phyloP scores from a whole-genome alignment of 2,888 invertebrate genomes.

The Drosophila buzzatii region DNA sequence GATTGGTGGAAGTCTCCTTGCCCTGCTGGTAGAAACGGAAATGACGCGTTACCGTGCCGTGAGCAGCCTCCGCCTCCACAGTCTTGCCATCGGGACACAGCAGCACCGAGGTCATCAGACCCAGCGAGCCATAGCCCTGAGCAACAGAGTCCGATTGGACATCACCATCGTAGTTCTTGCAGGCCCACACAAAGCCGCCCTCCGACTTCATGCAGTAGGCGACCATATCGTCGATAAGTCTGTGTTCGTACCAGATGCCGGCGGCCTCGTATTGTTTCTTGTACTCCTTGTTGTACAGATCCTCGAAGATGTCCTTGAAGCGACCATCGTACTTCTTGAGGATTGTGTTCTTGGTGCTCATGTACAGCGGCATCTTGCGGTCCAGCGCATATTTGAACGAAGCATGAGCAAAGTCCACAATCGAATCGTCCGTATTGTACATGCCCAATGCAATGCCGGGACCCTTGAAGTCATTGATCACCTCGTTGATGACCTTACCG shows the following conservation, averaged over 20 bases:
- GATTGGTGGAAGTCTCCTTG: constrained; percentile 99
- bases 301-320: constrained; percentile 98
- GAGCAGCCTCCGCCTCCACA: constrained; percentile 98
- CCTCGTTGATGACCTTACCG: constrained; percentile 88
- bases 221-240: constrained; percentile 99
- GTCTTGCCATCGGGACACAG: constrained; percentile 99
- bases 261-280: constrained; percentile 93
- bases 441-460: constrained; percentile 97
- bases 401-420: constrained; percentile 96
- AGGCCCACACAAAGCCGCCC: constrained; percentile 99
- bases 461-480: constrained; percentile 94
- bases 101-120: constrained; percentile 99
- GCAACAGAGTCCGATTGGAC: constrained; percentile 99
- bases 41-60: constrained; percentile 98
- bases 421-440: constrained; percentile 98
- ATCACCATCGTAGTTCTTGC: constrained; percentile 99
- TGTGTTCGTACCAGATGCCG: constrained; percentile 98
- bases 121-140: constrained; percentile 97
- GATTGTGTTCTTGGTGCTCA: constrained; percentile 99
- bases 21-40: constrained; percentile 96
- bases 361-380: constrained; percentile 94
- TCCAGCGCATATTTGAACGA: constrained; percentile 96
- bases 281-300: constrained; percentile 95
- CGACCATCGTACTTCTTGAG: constrained; percentile 98
- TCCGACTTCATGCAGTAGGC: constrained; percentile 99